A percentile compares a stretch with the other conserved stretches of the same genome.
Conservation (phyloP, 2,888 invertebrate species). For the Conomelus anceps region DNA sequence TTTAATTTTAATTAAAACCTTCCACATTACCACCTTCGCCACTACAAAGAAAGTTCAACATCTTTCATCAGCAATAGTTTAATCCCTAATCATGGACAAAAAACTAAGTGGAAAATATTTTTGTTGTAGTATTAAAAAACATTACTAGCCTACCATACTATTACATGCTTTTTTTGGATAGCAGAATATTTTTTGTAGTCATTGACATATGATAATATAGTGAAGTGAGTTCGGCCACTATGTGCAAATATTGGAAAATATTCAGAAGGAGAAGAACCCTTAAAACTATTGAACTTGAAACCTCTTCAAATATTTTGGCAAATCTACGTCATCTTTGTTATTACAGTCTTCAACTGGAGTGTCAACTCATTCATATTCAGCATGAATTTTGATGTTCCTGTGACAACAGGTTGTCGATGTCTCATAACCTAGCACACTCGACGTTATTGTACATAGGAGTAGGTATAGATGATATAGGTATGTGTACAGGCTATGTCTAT, state of each 20-base stretch:
- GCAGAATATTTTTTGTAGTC: neutral
- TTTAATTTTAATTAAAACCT: too few relatives aligned
- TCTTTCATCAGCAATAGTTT: too few relatives aligned
- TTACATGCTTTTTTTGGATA: too few relatives aligned
- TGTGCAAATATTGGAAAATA: neutral
- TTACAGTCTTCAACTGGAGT: neutral
- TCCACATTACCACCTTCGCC: too few relatives aligned
- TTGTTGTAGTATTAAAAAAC: too few relatives aligned
- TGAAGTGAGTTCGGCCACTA: neutral
- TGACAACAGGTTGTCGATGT: neutral
- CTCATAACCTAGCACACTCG: neutral
- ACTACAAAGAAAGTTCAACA: too few relatives aligned
- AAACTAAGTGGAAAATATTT: too few relatives aligned
- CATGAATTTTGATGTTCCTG: too few relatives aligned
- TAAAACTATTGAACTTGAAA: neutral
- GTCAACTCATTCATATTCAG: neutral
- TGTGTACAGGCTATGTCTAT: neutral
- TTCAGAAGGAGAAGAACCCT: neutral
- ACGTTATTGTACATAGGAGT: neutral
- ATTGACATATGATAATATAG: neutral
- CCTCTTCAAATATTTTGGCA: neutral
- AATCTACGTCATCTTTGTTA: neutral
- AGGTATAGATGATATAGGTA: neutral
- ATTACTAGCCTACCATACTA: too few relatives aligned
- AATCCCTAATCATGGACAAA: too few relatives aligned